phyloP scores from a whole-genome alignment of 92 coral and sea anemone genomes.

The Porites lobata region DNA sequence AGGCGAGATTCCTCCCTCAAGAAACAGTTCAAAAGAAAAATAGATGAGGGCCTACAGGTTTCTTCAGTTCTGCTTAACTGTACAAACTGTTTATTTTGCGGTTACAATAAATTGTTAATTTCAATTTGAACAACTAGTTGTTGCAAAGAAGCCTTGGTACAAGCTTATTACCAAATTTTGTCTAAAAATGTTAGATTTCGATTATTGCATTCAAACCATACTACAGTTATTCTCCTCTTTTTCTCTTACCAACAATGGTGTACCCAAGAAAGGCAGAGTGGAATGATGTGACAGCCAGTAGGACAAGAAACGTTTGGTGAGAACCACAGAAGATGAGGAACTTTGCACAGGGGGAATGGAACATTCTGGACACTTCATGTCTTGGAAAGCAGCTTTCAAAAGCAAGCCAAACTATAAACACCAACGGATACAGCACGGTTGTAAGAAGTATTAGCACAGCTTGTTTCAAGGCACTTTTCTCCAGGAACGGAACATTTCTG shows the following conservation, averaged over 20 bases:
- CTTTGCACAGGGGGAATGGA: constrained; percentile 78
- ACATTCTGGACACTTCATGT: constrained; percentile 38
- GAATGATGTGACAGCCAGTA: constrained; percentile 26
- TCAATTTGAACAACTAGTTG: too few species aligned
- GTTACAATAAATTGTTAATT: too few species aligned
- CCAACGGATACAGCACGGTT: constrained; percentile 46
- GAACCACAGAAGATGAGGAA: constrained; percentile 78
- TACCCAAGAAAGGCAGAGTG: not conserved
- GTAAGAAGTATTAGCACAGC: constrained; percentile 29
- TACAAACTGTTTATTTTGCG: too few species aligned
- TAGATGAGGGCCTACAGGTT: too few species aligned
- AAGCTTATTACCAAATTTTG: too few species aligned
- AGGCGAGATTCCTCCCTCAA: too few species aligned
- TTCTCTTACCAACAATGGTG: constrained; percentile 3
- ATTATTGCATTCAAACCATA: too few species aligned
- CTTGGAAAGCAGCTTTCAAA: constrained; percentile 64
- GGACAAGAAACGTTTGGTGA: constrained; percentile 67
- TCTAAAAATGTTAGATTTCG: too few species aligned
- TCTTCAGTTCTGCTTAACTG: too few species aligned
- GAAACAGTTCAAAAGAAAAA: too few species aligned
- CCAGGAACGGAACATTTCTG: constrained; percentile 63
- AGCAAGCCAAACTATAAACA: constrained; percentile 69
- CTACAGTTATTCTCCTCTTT: not conserved
- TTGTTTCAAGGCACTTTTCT: constrained; percentile 51
- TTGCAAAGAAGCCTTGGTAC: too few species aligned